A percentile compares a stretch with the other conserved stretches of the same genome.
phyloP scores from a whole-genome alignment of 2,797 vertebrate genomes.

The Enteromius unitaeniatus region DNA sequence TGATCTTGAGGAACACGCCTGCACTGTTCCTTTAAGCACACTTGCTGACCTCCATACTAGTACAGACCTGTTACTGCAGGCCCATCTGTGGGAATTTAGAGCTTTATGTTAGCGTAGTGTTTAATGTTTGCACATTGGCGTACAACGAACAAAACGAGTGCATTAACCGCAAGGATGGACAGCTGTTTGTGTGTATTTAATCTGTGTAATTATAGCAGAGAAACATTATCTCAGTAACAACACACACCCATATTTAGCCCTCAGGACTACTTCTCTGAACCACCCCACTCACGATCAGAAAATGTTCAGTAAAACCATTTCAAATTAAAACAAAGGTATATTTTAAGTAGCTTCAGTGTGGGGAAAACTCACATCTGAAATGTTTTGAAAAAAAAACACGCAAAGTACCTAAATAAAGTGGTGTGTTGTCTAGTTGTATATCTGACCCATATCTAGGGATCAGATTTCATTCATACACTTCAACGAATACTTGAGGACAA shows the following conservation, averaged over 20 bases:
- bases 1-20: background rate
- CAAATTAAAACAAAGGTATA: background rate
- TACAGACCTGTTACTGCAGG: constrained; percentile 6
- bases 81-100: background rate
- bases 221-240: background rate
- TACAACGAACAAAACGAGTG: background rate
- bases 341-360: background rate
- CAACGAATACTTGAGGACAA: too few species aligned
- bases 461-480: background rate
- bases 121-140: background rate
- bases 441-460: background rate
- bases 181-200: background rate
- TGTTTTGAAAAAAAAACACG: background rate
- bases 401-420: background rate
- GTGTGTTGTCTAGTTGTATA: background rate
- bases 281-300: too few species aligned
- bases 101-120: background rate
- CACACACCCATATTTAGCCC: background rate
- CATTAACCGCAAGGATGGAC: background rate
- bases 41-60: background rate
- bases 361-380: background rate
- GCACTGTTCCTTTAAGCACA: background rate
- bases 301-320: background rate
- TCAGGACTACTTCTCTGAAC: background rate
- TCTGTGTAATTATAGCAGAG: background rate